phyloP scores from a whole-genome alignment of 2,797 vertebrate species.

The Nannoperca obscura region DNA sequence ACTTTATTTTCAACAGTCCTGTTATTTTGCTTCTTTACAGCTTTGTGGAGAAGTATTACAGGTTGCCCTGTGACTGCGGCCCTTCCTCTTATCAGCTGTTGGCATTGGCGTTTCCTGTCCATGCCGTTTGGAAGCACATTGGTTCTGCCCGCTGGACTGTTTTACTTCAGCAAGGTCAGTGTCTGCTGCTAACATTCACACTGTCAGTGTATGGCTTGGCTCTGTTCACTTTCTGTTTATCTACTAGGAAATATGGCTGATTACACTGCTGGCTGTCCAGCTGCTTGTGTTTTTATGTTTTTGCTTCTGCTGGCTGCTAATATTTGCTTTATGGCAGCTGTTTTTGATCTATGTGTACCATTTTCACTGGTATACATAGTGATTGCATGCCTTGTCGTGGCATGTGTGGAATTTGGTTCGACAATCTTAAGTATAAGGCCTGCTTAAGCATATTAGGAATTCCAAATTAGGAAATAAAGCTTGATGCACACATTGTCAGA shows the following conservation, averaged over 20 bases:
- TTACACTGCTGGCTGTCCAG: not conserved
- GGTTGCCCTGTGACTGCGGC: not conserved
- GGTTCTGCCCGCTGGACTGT: not conserved
- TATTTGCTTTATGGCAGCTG: not conserved
- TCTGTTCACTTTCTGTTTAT: not conserved
- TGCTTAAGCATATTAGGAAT: too few relatives aligned
- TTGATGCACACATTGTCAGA: too few relatives aligned
- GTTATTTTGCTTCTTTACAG: not conserved
- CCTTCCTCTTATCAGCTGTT: not conserved
- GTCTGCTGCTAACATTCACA: not conserved
- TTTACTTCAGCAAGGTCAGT: not conserved
- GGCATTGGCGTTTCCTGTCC: not conserved
- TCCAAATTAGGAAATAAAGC: too few relatives aligned
- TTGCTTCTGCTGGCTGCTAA: not conserved
- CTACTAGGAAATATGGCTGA: not conserved
- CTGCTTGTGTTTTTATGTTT: constrained; percentile 4
- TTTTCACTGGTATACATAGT: not conserved
- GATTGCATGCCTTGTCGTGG: not conserved
- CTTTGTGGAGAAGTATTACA: not conserved
- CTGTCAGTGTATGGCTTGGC: not conserved
- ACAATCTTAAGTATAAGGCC: too few relatives aligned
- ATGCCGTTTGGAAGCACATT: not conserved
- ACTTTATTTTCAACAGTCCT: not conserved
- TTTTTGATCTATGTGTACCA: not conserved
- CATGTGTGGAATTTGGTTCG: not conserved